Evolutionary conservation across 2,113 vertebrate genomes (phyloP).

Genomic region (Mirza zaza): DNA sequence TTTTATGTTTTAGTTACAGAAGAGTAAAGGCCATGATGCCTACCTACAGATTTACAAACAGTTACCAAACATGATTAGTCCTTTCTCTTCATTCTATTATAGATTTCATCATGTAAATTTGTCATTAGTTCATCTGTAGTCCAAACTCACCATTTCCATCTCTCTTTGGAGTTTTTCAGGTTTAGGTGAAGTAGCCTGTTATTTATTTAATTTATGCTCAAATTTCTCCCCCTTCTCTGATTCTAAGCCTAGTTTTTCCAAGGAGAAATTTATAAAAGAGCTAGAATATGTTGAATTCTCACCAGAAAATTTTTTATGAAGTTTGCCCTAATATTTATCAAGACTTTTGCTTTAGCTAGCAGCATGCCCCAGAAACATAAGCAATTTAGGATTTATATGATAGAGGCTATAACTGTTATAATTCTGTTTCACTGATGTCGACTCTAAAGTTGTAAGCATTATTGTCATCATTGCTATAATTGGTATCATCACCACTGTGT

Average conservation of each 20-base stretch:
- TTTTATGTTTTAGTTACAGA: conserved; percentile 6
- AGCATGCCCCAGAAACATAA: not conserved
- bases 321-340: not conserved
- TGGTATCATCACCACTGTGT: not conserved
- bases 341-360: not conserved
- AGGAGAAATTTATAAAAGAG: not conserved
- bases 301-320: not conserved
- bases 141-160: not conserved
- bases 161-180: not conserved
- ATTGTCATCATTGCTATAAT: not conserved
- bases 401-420: not conserved
- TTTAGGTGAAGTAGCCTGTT: not conserved
- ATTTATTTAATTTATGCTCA: not conserved
- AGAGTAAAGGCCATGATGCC: not conserved
- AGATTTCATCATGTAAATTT: not conserved
- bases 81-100: not conserved
- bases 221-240: not conserved
- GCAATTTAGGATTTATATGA: not conserved
- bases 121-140: not conserved
- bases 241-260: not conserved
- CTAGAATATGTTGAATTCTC: not conserved
- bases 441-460: not conserved
- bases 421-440: not conserved
- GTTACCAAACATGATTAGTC: not conserved
- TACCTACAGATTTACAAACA: not conserved